A percentile compares a stretch with the other conserved stretches of the same genome.
These are phyloP conservation scores for Chunga burmeisteri DNA, from an alignment of 2,113 vertebrate genomes.

Conservation along the genomic window DNA sequence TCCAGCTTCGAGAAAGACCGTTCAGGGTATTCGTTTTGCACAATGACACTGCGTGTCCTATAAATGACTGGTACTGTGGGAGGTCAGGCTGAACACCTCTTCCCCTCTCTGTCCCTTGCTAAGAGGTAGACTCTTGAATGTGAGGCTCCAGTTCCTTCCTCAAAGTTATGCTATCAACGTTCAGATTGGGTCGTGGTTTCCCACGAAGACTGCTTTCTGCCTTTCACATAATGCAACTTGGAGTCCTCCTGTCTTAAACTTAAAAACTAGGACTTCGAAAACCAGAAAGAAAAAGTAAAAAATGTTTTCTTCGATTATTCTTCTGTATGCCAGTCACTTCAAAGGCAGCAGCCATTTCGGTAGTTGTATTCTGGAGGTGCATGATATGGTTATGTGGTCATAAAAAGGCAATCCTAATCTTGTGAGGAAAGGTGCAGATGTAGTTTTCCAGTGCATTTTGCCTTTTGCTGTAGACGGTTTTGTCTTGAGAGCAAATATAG, in stretches of 20 bases:
- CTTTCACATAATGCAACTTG: not conserved
- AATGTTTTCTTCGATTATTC: not conserved
- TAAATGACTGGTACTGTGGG: not conserved
- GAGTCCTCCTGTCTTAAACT: not conserved
- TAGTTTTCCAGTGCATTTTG: not conserved
- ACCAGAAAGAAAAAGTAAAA: not conserved
- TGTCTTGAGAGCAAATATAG: not conserved
- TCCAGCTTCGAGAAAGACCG: not conserved
- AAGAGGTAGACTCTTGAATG: not conserved
- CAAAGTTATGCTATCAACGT: too few relatives aligned
- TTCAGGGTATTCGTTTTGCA: not conserved
- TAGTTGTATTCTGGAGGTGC: slow-evolving; percentile 43
- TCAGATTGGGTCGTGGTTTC: rapidly evolving
- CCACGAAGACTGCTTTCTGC: not conserved
- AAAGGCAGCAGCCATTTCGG: slow-evolving; percentile 70
- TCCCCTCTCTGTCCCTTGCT: not conserved
- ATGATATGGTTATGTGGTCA: slow-evolving; percentile 21
- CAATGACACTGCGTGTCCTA: not conserved
- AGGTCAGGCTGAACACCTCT: not conserved
- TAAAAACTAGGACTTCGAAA: not conserved
- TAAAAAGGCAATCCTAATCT: slow-evolving; percentile 67
- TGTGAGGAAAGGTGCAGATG: slow-evolving; percentile 38
- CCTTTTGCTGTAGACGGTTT: not conserved
- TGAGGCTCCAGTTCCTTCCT: not conserved
- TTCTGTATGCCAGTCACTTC: slow-evolving; percentile 59